Percentiles rank a stretch among this genome's conserved stretches.
Evolutionary conservation across 2,797 vertebrate species (phyloP).

Genomic region (Menidia menidia): DNA sequence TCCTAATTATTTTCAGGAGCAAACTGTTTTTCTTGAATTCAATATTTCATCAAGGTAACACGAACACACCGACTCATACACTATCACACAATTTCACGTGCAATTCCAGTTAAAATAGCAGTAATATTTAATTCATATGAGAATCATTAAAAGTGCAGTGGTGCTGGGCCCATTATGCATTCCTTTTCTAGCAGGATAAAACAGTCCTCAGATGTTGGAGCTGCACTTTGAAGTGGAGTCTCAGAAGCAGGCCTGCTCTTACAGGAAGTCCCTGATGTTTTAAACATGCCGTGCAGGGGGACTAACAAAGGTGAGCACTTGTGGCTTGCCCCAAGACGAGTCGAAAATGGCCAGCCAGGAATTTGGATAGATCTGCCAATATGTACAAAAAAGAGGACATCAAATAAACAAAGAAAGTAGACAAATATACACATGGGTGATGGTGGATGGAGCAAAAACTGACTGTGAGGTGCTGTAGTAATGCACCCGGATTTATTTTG

Average conservation of each 20-base stretch:
- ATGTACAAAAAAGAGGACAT: slow-evolving; percentile 43
- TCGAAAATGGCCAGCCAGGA: slow-evolving; percentile 76
- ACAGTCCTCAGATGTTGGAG: slow-evolving; percentile 93
- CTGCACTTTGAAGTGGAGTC: slow-evolving; percentile 94
- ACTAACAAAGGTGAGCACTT: slow-evolving; percentile 85
- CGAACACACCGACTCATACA: slow-evolving; percentile 27
- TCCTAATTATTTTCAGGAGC: slow-evolving; percentile 49
- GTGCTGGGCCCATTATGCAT: slow-evolving; percentile 90
- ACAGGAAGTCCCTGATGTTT: slow-evolving; percentile 88
- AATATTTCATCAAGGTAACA: slow-evolving; percentile 76
- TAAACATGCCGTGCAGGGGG: slow-evolving; percentile 80
- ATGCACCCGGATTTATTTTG: background rate
- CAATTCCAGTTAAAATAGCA: slow-evolving; percentile 84
- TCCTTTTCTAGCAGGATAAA: slow-evolving; percentile 98
- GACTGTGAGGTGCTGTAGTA: background rate
- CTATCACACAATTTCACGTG: slow-evolving; percentile 56
- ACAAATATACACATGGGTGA: slow-evolving; percentile 55
- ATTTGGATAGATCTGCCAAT: slow-evolving; percentile 57
- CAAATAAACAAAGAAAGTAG: slow-evolving; percentile 63
- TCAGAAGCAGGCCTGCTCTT: slow-evolving; percentile 87
- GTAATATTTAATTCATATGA: slow-evolving; percentile 89
- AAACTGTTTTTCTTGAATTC: slow-evolving; percentile 67
- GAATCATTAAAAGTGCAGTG: slow-evolving; percentile 87
- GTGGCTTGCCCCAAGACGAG: slow-evolving; percentile 64
- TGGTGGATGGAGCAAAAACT: slow-evolving; percentile 15